Evolutionary conservation across 2,888 invertebrate genomes (phyloP), one percentile per base, ranked within the genome.

Genomic region (Catocala sponsa): DNA sequence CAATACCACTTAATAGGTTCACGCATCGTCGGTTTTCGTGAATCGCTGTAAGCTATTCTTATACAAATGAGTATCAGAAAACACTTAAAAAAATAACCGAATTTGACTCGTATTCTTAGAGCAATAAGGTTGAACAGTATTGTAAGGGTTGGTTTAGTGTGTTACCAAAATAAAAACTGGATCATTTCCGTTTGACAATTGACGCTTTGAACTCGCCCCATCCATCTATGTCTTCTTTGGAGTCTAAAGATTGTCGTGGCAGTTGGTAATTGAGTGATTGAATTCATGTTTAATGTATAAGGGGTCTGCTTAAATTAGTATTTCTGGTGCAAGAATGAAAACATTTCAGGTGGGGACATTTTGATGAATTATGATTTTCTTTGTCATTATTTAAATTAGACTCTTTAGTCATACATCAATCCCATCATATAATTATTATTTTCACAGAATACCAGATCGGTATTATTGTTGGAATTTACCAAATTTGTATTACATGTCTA

Each of bases 101-200:
- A 72, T 60, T 49, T 55, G 41, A 48, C n/a, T 63, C 56, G 59
- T 82, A 74, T 49, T 13, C 4, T 11, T 0, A 52, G 5, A 11
- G 5, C 0, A 0, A 32, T 79, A 79, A 68, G 62, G 76, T 75
- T 47, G 10, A 57, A 55, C 33, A n/a, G 43, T 33, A 9, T 4
- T 50, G 47, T 6, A 51, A 12, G 42, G 41, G 48, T 55, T 56
- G 9, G 48, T 11, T 46, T 56, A 46, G 25, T 77, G 51, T 72
- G 60, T 74, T 68, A 70, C 55, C 59, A 58, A 71, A 70, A 68
- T 68, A 79, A 77, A 78, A 83, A 85, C 82, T 84, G 84, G 85
- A 84, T 88, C 86, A 85, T 84, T 86, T 88, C 79, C 82, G 78
- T 78, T 79, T 83, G 81, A 88, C 88, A 85, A 84, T 85, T 81